Percentiles rank a stretch among this genome's conserved stretches.
These are phyloP conservation scores for Harpagifer antarcticus DNA, from an alignment of 2,797 vertebrate genomes.

Conservation along the genomic window DNA sequence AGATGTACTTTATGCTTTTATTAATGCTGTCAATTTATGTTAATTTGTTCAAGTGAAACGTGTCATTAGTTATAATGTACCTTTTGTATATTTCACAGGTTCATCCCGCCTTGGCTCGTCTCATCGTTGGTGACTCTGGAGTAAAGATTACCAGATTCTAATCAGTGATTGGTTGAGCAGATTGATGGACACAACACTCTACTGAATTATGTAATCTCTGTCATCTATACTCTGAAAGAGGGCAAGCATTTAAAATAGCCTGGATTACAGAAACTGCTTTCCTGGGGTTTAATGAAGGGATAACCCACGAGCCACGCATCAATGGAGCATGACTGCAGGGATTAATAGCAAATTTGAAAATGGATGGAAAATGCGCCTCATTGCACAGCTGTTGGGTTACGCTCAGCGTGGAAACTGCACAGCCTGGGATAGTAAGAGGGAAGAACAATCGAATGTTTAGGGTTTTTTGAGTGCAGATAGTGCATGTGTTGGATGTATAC, in stretches of 20 bases:
- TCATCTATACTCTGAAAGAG: constrained; percentile 52
- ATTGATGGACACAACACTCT: constrained; percentile 60
- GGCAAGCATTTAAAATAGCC: constrained; percentile 58
- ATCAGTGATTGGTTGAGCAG: constrained; percentile 67
- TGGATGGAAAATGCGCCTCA: constrained; percentile 75
- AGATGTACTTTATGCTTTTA: background rate
- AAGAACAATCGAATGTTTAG: constrained; percentile 73
- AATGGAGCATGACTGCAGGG: constrained; percentile 67
- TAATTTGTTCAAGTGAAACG: background rate
- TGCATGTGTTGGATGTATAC: constrained; percentile 82
- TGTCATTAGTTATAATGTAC: constrained; percentile 3
- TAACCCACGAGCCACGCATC: constrained; percentile 72
- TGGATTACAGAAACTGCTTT: constrained; percentile 74
- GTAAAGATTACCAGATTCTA: constrained; percentile 86
- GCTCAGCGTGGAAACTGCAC: constrained; percentile 69
- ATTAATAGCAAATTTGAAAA: constrained; percentile 77
- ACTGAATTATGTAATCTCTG: constrained; percentile 72
- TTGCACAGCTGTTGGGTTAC: constrained; percentile 83
- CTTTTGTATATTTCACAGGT: constrained; percentile 73
- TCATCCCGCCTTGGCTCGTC: constrained; percentile 85
- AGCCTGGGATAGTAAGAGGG: constrained; percentile 68
- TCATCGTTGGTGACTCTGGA: constrained; percentile 86
- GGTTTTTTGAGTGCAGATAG: constrained; percentile 63
- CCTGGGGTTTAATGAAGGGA: constrained; percentile 79
- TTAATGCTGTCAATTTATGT: constrained; percentile 19